phyloP scores from a whole-genome alignment of 1,140 invertebrate genomes.

The Drosophila setifemur region DNA sequence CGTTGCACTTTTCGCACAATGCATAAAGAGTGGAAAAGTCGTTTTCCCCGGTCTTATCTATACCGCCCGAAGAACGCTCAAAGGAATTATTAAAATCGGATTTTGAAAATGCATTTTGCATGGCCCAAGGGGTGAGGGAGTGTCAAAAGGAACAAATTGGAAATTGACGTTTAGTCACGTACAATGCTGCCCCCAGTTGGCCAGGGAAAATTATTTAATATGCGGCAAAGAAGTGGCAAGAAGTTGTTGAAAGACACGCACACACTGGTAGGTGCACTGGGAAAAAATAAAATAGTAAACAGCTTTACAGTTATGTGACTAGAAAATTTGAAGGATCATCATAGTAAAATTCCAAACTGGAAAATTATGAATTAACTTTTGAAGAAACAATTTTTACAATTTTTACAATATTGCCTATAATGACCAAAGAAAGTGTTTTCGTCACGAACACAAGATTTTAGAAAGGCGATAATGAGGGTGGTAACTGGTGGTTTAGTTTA shows the following conservation, averaged over 20 bases:
- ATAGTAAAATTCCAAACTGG: no score
- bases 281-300: no score
- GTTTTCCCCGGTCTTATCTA: constrained; percentile 51
- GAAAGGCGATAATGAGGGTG: not conserved
- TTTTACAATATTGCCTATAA: not conserved
- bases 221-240: constrained; percentile 65
- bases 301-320: no score
- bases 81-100: constrained; percentile 69
- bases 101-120: constrained; percentile 63
- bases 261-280: constrained; percentile 8
- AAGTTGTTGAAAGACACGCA: constrained; percentile 46
- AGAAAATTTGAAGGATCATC: no score
- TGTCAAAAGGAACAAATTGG: constrained; percentile 44
- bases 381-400: not conserved
- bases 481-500: constrained; percentile 8
- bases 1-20: constrained; percentile 66
- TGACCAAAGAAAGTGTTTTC: constrained; percentile 4
- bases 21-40: constrained; percentile 37
- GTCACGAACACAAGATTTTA: constrained; percentile 27
- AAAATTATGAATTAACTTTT: not conserved
- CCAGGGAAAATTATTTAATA: constrained; percentile 70
- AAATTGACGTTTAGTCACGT: constrained; percentile 78
- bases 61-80: constrained; percentile 36
- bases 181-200: constrained; percentile 41
- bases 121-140: not conserved